phyloP scores from a whole-genome alignment of 2,113 vertebrate genomes.

The Corythornis madagascariensis region DNA sequence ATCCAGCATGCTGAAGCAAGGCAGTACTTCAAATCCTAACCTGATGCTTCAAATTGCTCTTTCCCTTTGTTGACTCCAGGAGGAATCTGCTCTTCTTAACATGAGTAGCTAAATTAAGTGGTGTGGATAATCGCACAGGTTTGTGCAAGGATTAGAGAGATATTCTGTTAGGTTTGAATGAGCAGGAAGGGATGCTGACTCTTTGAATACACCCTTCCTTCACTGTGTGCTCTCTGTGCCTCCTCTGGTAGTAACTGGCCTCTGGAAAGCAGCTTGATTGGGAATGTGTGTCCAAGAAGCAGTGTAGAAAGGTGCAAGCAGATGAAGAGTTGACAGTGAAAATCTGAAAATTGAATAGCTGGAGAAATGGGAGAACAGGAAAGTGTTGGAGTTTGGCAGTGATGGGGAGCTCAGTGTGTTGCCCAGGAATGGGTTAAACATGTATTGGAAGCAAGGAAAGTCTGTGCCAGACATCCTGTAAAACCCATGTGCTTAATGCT shows the following conservation, averaged over 20 bases:
- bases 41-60: neutral
- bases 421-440: neutral
- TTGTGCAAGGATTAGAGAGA: neutral
- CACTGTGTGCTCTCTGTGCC: neutral
- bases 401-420: neutral
- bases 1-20: neutral
- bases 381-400: neutral
- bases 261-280: neutral
- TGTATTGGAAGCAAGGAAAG: neutral
- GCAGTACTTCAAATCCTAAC: neutral
- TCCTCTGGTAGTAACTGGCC: neutral
- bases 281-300: neutral
- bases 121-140: neutral
- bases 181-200: neutral
- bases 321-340: neutral
- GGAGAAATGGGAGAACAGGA: neutral
- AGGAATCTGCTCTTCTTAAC: neutral
- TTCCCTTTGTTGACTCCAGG: neutral
- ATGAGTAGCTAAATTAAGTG: neutral
- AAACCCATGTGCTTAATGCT: neutral
- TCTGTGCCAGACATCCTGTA: neutral
- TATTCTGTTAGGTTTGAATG: rapidly evolving
- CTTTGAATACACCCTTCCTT: neutral
- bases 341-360: neutral
- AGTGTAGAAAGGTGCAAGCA: neutral